Evolutionary conservation across 2,888 invertebrate species (phyloP), one percentile per base, ranked within the genome.

Genomic region (Cinara cedri): DNA sequence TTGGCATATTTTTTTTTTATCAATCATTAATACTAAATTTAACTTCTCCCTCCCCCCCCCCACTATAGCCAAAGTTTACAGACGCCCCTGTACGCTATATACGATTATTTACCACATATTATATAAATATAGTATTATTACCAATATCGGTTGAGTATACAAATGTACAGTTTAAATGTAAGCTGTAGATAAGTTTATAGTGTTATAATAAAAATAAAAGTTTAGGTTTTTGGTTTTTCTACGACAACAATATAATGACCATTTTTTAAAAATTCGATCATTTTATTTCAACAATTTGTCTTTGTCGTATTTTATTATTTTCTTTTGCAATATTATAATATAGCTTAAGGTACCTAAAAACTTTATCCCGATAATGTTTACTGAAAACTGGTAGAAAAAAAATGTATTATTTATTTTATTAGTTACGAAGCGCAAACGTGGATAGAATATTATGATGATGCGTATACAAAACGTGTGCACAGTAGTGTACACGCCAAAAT

Each of bases 231-330:
- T 51, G 11, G n/a, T n/a, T 34, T 10, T 70, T 51, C 51, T 49
- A 10, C 19, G 14, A 24, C 14, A 3, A 19, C 42, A 34, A n/a
- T 68, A 51, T 54, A n/a, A 46, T 14, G 26, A 2, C 1, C 14
- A n/a, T 51, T 68, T 26, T 54, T 54, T 34, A 13, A 16, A 34
- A 34, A 34, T 26, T 26, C n/a, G 1, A 34, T 54, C 51, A 26
- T 11, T 70, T 42, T 49, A 70, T 70, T 21, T 19, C 54, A 70
- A 70, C 54, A 70, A 70, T 70, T 55, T 54, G 34, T 70, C 70
- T 14, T 21, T 14, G 19, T 54, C 42, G 16, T 55, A 21, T 54
- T 42, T 21, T 10, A 10, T 51, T 11, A 14, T 34, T 14, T 13
- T 19, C 19, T 54, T 51, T 54, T 44, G 70, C 54, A 54, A 34